phyloP scores from a whole-genome alignment of 1,140 invertebrate genomes.

The Hycleus cichorii region DNA sequence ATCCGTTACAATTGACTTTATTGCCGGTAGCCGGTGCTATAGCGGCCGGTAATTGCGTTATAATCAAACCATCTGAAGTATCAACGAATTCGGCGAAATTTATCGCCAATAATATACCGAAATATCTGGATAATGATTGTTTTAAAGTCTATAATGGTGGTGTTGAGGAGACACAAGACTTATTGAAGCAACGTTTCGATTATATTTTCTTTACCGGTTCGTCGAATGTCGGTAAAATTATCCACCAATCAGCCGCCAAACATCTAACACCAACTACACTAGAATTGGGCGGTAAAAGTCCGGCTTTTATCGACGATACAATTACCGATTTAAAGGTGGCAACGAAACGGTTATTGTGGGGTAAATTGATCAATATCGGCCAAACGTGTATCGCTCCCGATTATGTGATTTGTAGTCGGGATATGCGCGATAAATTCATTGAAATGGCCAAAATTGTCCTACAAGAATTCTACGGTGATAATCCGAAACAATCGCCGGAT shows the following conservation, averaged over 20 bases:
- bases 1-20: slow-evolving; percentile 87
- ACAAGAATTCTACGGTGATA: slow-evolving; percentile 76
- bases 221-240: slow-evolving; percentile 72
- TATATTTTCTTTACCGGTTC: slow-evolving; percentile 97
- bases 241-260: slow-evolving; percentile 83
- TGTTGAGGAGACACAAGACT: slow-evolving; percentile 69
- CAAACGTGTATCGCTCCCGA: slow-evolving; percentile 98
- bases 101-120: slow-evolving; percentile 72
- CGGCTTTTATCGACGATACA: slow-evolving; percentile 76
- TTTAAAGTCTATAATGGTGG: slow-evolving; percentile 63
- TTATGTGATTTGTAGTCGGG: slow-evolving; percentile 82
- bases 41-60: slow-evolving; percentile 74
- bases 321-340: slow-evolving; percentile 60
- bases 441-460: slow-evolving; percentile 57
- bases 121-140: slow-evolving; percentile 70
- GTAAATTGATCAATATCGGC: slow-evolving; percentile 87
- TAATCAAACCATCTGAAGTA: slow-evolving; percentile 93
- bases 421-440: slow-evolving; percentile 63
- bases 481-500: slow-evolving; percentile 72
- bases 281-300: slow-evolving; percentile 93
- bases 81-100: slow-evolving; percentile 62
- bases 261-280: slow-evolving; percentile 90
- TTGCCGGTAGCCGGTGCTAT: slow-evolving; percentile 66
- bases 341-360: slow-evolving; percentile 82
- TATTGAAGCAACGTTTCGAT: slow-evolving; percentile 88